Evolutionary conservation across 2,888 invertebrate species (phyloP).

Genomic region (Stenoptilia bipunctidactyla): DNA sequence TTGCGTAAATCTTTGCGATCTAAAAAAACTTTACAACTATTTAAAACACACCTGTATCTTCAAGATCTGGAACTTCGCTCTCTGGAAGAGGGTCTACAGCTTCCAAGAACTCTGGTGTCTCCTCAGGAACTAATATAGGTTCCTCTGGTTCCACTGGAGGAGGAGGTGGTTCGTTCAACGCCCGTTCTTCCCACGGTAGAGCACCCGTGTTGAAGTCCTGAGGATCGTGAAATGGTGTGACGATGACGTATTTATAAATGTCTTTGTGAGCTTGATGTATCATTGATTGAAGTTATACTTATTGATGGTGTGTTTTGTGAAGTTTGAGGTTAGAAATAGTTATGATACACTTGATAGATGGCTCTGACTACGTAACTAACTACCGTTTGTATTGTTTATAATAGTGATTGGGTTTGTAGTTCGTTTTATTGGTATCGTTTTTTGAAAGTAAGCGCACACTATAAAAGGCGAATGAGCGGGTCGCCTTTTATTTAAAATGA

Average conservation of each 20-base stretch:
- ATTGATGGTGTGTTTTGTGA: constrained; percentile 1
- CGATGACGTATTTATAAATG: not conserved
- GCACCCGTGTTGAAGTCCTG: constrained; percentile 56
- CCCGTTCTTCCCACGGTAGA: constrained; percentile 48
- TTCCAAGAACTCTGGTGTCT: constrained; percentile 43
- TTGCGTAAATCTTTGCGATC: too few species aligned
- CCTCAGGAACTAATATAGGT: constrained; percentile 50
- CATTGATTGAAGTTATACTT: constrained; percentile 10
- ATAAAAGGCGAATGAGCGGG: too few species aligned
- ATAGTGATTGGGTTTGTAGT: too few species aligned
- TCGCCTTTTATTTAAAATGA: too few species aligned
- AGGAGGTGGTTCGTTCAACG: constrained; percentile 28
- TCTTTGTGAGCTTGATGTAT: too few species aligned
- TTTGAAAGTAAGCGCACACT: too few species aligned
- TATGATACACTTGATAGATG: too few species aligned
- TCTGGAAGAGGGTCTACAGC: constrained; percentile 50
- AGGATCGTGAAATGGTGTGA: constrained; percentile 1
- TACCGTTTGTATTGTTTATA: too few species aligned
- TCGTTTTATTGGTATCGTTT: too few species aligned
- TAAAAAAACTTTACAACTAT: too few species aligned
- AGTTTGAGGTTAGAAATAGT: not conserved
- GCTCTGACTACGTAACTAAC: too few species aligned
- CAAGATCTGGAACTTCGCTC: constrained; percentile 49
- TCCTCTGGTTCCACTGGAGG: constrained; percentile 42
- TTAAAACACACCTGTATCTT: constrained; percentile 55